These are phyloP conservation scores for Ormyrus rosae DNA, from an alignment of 2,888 invertebrate species.

Conservation along the genomic window DNA sequence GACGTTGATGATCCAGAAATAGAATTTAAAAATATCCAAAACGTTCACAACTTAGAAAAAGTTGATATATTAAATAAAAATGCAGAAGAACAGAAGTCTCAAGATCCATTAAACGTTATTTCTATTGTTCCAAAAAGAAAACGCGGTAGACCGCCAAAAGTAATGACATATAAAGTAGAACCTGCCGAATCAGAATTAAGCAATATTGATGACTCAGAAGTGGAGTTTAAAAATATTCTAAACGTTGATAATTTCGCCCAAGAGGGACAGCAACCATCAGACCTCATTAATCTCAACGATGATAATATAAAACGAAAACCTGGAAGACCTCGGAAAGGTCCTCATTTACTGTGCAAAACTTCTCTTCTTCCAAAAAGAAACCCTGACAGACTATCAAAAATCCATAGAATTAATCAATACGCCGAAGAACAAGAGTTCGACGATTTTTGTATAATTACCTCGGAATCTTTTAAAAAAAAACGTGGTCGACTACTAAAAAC, in stretches of 20 bases:
- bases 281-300: too few relatives aligned
- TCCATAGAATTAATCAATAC: too few relatives aligned
- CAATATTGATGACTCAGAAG: background rate
- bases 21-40: constrained; percentile 15
- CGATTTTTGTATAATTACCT: too few relatives aligned
- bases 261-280: too few relatives aligned
- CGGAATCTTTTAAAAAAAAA: background rate
- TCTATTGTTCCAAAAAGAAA: background rate
- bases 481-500: background rate
- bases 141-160: background rate
- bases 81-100: background rate
- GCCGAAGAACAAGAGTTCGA: too few relatives aligned
- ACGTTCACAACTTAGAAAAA: background rate
- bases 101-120: background rate
- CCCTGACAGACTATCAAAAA: too few relatives aligned
- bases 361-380: too few relatives aligned
- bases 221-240: background rate
- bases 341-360: too few relatives aligned
- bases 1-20: too few relatives aligned
- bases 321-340: constrained; percentile 16
- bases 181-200: background rate
- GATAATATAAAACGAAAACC: constrained; percentile 6
- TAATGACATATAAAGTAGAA: background rate
- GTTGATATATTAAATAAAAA: background rate
- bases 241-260: too few relatives aligned